These are phyloP conservation scores for Polietes domitor DNA, from an alignment of 2,888 invertebrate genomes.

Conservation along the genomic window DNA sequence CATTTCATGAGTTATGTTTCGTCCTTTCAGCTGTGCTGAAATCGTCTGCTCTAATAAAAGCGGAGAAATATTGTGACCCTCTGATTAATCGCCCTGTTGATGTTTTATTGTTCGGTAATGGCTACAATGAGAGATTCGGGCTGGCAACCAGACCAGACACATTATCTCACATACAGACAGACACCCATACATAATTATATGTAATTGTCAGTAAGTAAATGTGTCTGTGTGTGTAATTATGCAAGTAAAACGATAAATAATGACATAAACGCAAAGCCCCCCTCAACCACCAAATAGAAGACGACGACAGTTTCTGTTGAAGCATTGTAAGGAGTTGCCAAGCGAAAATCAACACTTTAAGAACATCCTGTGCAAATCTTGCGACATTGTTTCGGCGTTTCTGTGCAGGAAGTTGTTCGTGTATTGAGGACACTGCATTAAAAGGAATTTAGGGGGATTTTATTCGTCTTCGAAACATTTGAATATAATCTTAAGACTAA, in stretches of 20 bases:
- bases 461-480: too few relatives aligned
- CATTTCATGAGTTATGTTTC: not conserved
- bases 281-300: too few relatives aligned
- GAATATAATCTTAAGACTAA: too few relatives aligned
- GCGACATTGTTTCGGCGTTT: not conserved
- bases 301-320: not conserved
- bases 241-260: not conserved
- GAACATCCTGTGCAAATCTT: not conserved
- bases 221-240: not conserved
- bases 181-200: not conserved
- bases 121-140: not conserved
- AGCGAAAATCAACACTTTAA: not conserved
- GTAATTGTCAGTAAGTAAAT: not conserved
- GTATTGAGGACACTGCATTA: too few relatives aligned
- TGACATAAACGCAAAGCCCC: not conserved
- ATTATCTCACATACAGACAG: not conserved
- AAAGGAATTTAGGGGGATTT: too few relatives aligned
- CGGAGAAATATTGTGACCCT: slow-evolving; percentile 45
- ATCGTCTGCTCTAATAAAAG: slow-evolving; percentile 10
- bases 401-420: too few relatives aligned
- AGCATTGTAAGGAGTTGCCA: not conserved
- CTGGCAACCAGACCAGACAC: not conserved
- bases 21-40: not conserved
- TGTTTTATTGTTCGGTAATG: slow-evolving; percentile 36
- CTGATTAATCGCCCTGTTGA: slow-evolving; percentile 53